Base-by-base conservation (phyloP, 2,797 vertebrate species). In the Valencia hispanica region DNA sequence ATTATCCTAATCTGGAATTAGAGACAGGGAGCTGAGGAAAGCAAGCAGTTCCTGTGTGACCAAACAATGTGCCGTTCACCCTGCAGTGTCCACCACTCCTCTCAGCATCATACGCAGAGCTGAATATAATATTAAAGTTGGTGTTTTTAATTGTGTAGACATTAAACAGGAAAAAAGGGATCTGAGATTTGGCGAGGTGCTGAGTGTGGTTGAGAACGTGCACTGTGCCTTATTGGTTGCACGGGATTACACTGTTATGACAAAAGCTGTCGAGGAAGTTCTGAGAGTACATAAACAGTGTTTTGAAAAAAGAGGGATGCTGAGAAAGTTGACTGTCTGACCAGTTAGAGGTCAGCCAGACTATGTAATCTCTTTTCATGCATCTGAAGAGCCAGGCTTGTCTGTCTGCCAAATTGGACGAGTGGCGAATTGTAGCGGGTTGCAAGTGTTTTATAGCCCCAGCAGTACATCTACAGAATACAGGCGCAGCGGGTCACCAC, bases 171-270 rank as follows among this genome's bases (percentile, higher is more conserved):
- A 51, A 7, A 45, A 51, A 57, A 20, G 22, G 74, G 76, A 86
- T 71, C 57, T 75, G 66, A 70, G 74, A 78, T 57, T 30, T 66
- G 92, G 90, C 79, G 91, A 90, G 92, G 79, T 82, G 55, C 90
- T 85, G 88, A 93, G 92, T 0, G 82, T 92, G 92, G 93, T 91
- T 93, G 92, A 93, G 92, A 90, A 82, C 79, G 88, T 0, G 82
- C 73, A 78, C 88, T 22, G 86, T 92, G 91, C 91, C 91, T 92
- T 92, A 77, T 22, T 18, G 84, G 65, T 69, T 41, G 80, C 84
- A 65, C 61, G n/a, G 79, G 63, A 36, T 74, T 68, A 47, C 0
- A 25, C 51, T 72, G 75, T 0, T 12, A 51, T 34, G 41, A 27
- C 12, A 59, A 10, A 27, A 25, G 59, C 22, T 61, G 32, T 20